Evolutionary conservation across 1,140 invertebrate genomes (phyloP).

Genomic region (Melanaphis sacchari): DNA sequence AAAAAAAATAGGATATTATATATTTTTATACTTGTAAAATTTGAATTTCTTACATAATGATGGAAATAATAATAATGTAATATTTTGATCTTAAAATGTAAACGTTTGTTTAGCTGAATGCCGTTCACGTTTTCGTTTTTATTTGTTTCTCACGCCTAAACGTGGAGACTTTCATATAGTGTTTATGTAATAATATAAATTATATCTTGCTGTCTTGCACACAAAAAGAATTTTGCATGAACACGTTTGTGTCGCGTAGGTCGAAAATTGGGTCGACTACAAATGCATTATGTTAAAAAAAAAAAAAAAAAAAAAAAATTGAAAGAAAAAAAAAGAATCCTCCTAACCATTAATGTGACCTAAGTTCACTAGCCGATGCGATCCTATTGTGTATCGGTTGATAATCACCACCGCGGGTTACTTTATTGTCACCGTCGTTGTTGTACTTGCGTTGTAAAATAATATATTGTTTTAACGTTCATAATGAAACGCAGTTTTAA

Average conservation of each 20-base stretch:
- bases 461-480: slow-evolving; percentile 37
- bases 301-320: background rate
- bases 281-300: background rate
- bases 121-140: slow-evolving; percentile 38
- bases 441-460: background rate
- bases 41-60: background rate
- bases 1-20: background rate
- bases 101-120: background rate
- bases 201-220: background rate
- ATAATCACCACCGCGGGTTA: slow-evolving; percentile 43
- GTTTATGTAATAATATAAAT: slow-evolving; percentile 34
- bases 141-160: slow-evolving; percentile 34
- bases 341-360: slow-evolving; percentile 29
- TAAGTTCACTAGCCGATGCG: background rate
- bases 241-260: slow-evolving; percentile 24
- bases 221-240: slow-evolving; percentile 10
- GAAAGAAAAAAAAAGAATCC: slow-evolving; percentile 12
- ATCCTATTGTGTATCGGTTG: slow-evolving; percentile 44
- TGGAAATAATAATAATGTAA: background rate
- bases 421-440: slow-evolving; percentile 29
- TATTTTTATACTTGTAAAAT: background rate
- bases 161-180: slow-evolving; percentile 19
- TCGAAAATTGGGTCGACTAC: slow-evolving; percentile 21
- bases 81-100: background rate
- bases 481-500: slow-evolving; percentile 39